Conservation (phyloP, 2,888 invertebrate genomes). For the Loripinus fragilis region DNA sequence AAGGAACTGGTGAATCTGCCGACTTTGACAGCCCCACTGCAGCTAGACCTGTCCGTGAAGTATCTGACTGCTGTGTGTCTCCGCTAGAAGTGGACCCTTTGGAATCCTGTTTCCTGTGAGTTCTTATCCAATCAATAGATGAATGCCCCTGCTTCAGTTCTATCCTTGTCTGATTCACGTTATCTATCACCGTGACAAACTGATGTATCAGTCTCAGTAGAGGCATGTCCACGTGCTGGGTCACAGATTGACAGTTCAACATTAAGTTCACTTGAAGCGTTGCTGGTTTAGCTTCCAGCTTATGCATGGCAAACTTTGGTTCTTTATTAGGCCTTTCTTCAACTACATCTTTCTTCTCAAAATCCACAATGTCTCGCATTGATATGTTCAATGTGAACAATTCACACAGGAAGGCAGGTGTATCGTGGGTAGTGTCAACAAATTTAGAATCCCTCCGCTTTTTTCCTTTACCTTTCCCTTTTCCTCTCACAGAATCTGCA, state of each 20-base stretch:
- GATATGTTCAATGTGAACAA: slow-evolving; percentile 95
- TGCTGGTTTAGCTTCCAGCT: slow-evolving; percentile 85
- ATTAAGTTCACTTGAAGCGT: slow-evolving; percentile 96
- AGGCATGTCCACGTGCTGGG: slow-evolving; percentile 99
- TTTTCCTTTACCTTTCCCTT: slow-evolving; percentile 67
- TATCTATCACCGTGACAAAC: slow-evolving; percentile 98
- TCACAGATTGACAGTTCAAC: slow-evolving; percentile 92
- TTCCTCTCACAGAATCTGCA: slow-evolving; percentile 88
- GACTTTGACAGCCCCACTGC: not conserved
- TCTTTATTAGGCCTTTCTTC: slow-evolving; percentile 49
- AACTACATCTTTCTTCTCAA: slow-evolving; percentile 84
- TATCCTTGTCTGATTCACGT: slow-evolving; percentile 96
- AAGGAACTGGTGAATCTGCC: slow-evolving; percentile 34
- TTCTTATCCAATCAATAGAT: slow-evolving; percentile 75
- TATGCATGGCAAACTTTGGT: slow-evolving; percentile 80
- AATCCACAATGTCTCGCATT: slow-evolving; percentile 94
- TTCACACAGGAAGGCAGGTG: slow-evolving; percentile 96
- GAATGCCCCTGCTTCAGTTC: slow-evolving; percentile 90
- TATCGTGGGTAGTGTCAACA: slow-evolving; percentile 88
- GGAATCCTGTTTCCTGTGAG: slow-evolving; percentile 81
- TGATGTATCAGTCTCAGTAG: slow-evolving; percentile 95
- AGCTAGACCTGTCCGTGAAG: slow-evolving; percentile 53
- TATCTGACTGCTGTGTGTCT: slow-evolving; percentile 77
- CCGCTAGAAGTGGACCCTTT: slow-evolving; percentile 80
- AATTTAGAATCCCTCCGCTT: slow-evolving; percentile 41